phyloP scores from a whole-genome alignment of 2,888 invertebrate species.

The Pomacea canaliculata region DNA sequence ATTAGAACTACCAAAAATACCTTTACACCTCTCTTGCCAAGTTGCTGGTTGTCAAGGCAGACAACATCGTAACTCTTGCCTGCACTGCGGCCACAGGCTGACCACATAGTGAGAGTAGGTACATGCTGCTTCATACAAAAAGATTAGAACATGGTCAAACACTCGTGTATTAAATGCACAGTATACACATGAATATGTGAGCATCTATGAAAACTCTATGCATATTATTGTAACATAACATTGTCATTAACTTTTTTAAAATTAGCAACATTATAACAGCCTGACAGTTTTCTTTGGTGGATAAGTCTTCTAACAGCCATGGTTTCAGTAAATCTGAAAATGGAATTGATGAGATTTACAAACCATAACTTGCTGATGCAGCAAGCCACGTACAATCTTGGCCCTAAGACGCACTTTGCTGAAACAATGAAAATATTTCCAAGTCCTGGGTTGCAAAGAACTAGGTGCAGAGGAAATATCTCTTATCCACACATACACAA shows the following conservation, averaged over 20 bases:
- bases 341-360: background rate
- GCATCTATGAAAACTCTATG: no score
- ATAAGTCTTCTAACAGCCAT: no score
- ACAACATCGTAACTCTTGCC: slow-evolving; percentile 60
- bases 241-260: no score
- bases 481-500: no score
- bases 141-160: background rate
- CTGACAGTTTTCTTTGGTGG: no score
- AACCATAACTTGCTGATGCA: slow-evolving; percentile 10
- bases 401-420: slow-evolving; percentile 49
- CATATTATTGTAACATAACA: no score
- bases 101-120: slow-evolving; percentile 60
- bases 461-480: background rate
- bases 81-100: slow-evolving; percentile 57
- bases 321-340: no score
- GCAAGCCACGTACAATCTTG: slow-evolving; percentile 39
- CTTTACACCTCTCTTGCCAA: slow-evolving; percentile 42
- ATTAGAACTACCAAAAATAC: slow-evolving; percentile 27
- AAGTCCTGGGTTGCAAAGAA: background rate
- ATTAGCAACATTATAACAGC: no score
- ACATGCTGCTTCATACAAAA: slow-evolving; percentile 44
- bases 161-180: no score
- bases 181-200: no score
- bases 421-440: slow-evolving; percentile 13
- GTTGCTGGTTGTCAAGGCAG: slow-evolving; percentile 49